Base-by-base conservation (phyloP, 2,113 vertebrate species). In the Mobula hypostoma region DNA sequence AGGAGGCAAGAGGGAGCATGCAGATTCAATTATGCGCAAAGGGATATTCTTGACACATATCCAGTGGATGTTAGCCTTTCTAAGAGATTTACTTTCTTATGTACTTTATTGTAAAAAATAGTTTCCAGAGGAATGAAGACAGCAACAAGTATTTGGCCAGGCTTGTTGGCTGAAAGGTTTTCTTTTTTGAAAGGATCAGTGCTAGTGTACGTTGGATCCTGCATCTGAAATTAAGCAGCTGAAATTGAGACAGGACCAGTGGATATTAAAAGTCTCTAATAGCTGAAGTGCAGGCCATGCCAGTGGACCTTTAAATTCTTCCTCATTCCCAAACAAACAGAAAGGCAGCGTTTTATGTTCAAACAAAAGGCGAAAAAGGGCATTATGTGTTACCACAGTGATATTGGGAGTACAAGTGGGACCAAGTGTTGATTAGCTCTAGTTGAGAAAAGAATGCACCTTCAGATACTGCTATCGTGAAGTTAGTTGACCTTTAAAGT, bases 181-280 rank as follows among this genome's bases (percentile, higher is more conserved):
- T 66, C 1, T 72, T 40, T 19, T 92, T 72, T 72, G 17, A 48
- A 76, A 48, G 40, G 40, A 76, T 9, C 21, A 48, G 2, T 56
- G 36, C 15, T 9, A 92, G 32, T 21, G 17, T 4, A 70, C 32
- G 68, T 66, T 93, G 24, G 91, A 48, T 74, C 63, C 36, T 74
- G 8, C 70, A 93, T 93, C 32, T 66, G 7, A 29, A 93, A 48
- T 70, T 74, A 74, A 93, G 9, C 21, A 93, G 12, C 68, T 93
- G 36, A 32, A 93, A 93, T 93, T 70, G 24, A 93, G 91, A 56
- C 91, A 74, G 91, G 91, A 93, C 91, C 91, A 93, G 91, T 93
- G 91, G 91, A 93, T 93, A 56, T 93, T 66, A 74, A 72, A 92
- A 72, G 15, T 36, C 21, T 74, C 24, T 70, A 74, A 56, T 93